Base-by-base conservation (phyloP, 2,888 invertebrate species). In the Calameuta filiformis region DNA sequence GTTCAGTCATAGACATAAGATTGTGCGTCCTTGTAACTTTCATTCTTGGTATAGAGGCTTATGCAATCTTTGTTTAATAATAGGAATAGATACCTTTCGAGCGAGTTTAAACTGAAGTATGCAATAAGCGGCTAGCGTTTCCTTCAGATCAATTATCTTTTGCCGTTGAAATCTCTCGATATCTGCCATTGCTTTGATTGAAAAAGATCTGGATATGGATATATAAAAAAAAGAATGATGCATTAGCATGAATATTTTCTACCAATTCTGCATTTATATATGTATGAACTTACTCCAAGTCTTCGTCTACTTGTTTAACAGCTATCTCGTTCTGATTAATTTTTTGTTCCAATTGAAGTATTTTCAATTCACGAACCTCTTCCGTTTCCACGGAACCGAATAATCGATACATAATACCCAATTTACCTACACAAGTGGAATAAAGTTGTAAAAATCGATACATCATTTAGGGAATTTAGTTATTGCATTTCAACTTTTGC, bases 301-400 rank as follows among this genome's bases (percentile, higher is more conserved):
- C 94, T 76, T 92, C 92, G 84, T 94, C 93, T 3, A 94, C 93
- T 80, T 92, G 92, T 79, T 93, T 93, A 4, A 95, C 94, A 80
- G 93, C 92, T 68, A 92, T 92, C 80, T 93, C 93, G 75, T 94
- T 95, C 73, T 94, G 93, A 77, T 92, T 92, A 84, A 96, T 95
- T 90, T 95, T 95, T 84, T 93, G 92, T 90, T 96, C 96, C 76
- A 96, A 91, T 76, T 93, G 93, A 76, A 94, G 93, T 77, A 96
- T 94, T 90, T 94, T 94, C 84, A 95, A 92, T 90, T 96, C 96
- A 35, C 95, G 93, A 73, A 95, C 95, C 86, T 96, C 96, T 88
- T 96, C 96, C 0, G 95, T 95, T 87, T 96, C 96, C 0, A 95
- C 95, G 78, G 95, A 94, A 69, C 96, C 96, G 90, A 96, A 95